These are phyloP conservation scores for Sinotaia quadrata DNA, from an alignment of 2,888 invertebrate genomes.

Conservation along the genomic window DNA sequence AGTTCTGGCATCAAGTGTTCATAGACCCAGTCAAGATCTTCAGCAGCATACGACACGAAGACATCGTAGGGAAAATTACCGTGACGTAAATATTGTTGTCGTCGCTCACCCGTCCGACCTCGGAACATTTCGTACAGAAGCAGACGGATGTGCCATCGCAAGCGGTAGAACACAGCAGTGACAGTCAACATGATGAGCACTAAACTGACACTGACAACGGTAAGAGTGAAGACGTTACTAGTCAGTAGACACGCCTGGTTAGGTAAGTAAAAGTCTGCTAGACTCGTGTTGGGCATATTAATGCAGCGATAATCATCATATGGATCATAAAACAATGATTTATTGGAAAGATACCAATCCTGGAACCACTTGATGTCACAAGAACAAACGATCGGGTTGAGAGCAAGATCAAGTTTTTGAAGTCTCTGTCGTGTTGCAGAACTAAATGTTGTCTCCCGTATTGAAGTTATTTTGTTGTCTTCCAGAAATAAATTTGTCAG, in stretches of 20 bases:
- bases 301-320: neutral
- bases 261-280: neutral
- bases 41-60: slow-evolving; percentile 81
- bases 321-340: neutral
- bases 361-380: slow-evolving; percentile 10
- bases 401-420: neutral
- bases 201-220: neutral
- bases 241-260: slow-evolving; percentile 4
- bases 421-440: neutral
- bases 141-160: slow-evolving; percentile 18
- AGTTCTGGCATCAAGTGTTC: slow-evolving; percentile 78
- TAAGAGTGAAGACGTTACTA: neutral
- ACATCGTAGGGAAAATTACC: too few species aligned
- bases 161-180: neutral
- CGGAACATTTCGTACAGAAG: slow-evolving; percentile 73
- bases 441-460: neutral
- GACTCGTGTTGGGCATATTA: neutral
- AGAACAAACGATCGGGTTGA: neutral
- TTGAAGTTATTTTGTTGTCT: neutral
- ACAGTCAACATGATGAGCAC: neutral
- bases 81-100: too few species aligned
- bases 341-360: neutral
- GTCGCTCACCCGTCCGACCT: slow-evolving; percentile 67
- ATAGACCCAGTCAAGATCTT: slow-evolving; percentile 79
- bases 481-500: neutral